Conservation (phyloP, 2,797 vertebrate genomes). For the Lutjanus argentimaculatus region DNA sequence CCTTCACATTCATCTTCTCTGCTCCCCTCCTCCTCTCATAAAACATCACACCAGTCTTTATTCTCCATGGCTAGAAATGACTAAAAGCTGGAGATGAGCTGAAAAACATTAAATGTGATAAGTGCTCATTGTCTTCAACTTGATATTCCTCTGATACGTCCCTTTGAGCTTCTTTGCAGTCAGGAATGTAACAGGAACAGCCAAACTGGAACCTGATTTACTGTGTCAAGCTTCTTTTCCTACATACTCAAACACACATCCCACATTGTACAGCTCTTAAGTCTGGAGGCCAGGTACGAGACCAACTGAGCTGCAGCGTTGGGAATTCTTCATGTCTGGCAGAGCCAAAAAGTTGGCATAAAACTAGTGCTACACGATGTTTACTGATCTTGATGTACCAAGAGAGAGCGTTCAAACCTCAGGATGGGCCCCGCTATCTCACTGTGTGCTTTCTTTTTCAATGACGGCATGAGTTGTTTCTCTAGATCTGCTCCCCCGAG, state of each 20-base stretch:
- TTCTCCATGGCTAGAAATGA: neutral
- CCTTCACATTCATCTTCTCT: constrained; percentile 3
- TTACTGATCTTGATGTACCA: constrained; percentile 33
- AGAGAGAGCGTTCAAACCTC: constrained; percentile 18
- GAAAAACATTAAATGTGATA: neutral
- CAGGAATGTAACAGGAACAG: neutral
- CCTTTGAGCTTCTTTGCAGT: constrained; percentile 5
- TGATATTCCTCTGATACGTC: neutral
- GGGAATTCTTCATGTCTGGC: constrained; percentile 25
- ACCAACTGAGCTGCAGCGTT: neutral
- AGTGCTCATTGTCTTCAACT: neutral
- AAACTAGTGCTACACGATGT: constrained; percentile 20
- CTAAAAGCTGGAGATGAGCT: neutral
- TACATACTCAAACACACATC: constrained; percentile 14
- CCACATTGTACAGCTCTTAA: neutral
- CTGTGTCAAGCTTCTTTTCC: neutral
- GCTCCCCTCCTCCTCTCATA: neutral
- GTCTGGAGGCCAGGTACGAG: constrained; percentile 13
- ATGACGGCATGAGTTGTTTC: constrained; percentile 5
- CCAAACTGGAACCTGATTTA: constrained; percentile 23
- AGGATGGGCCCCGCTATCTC: neutral
- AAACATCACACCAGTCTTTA: neutral
- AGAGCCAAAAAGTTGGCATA: constrained; percentile 31
- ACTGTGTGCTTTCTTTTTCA: neutral
- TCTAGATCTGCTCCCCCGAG: neutral